Evolutionary conservation across 2,113 vertebrate species (phyloP), one percentile per base, ranked within the genome.

Genomic region (Eurystomus gularis): DNA sequence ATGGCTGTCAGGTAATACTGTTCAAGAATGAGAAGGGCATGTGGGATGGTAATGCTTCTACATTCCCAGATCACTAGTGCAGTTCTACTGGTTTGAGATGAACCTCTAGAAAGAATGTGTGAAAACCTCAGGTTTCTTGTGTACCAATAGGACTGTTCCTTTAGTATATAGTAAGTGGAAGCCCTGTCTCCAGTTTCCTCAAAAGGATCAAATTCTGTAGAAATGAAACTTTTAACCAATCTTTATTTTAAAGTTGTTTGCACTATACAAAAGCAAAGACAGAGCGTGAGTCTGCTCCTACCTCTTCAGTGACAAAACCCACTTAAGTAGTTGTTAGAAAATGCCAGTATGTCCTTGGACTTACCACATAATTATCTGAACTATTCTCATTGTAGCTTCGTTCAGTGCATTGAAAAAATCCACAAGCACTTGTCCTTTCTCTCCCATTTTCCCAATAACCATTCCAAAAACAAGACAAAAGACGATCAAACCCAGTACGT

Each of bases 361-460:
- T 97, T 97, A 99, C 99, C 99, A 99, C 99, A 99, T 99, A 78
- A 99, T 99, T 91, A 99, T 99, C 72, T 99, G 99, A 83, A 99
- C 99, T 20, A 99, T 98, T 95, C 98, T 98, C 99, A 99, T 99
- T 48, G 99, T 99, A 49, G 99, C 99, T 52, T 99, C 99, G 2
- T 99, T 99, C 80, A 99, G 85, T 6, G 99, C 99, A n/a, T 99
- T 99, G 88, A 99, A 99, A 71, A 99, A 99, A 57, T 99, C 99
- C 95, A 99, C 96, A 72, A 99, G 98, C 88, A 99, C 98, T 65
- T 98, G 98, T 26, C 99, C 99, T 69, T 98, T 99, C 88, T 99
- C 99, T 37, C 99, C 99, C 99, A 99, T 99, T 96, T 99, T 99
- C 37, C 99, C 99, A 26, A 99, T 99, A 95, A 99, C 99, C 7